Base-by-base conservation (phyloP, 2,797 vertebrate genomes). In the Phataginus tetradactyla region DNA sequence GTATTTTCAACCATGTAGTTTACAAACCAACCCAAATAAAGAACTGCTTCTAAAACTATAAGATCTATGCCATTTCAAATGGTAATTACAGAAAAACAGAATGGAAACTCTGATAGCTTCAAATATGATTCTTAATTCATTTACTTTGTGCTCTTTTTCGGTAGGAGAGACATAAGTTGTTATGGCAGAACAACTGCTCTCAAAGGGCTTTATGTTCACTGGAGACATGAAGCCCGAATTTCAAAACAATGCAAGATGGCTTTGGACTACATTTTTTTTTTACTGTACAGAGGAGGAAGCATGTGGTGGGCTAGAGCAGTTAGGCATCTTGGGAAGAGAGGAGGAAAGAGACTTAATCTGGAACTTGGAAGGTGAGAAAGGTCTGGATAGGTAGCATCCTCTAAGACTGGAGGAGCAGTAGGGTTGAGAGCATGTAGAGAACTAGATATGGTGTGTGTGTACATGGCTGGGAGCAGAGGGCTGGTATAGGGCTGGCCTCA, bases 1-100 rank as follows among this genome's bases (percentile, higher is more conserved):
- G 27, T 95, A 64, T 96, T 95, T 97, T 97, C 81, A 96, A 88
- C 92, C 63, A 79, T 29, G 95, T 85, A 72, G 68, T 95, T 94
- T 96, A 96, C 86, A 91, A 94, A 90, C 34, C 74, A 75, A 39
- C 25, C 49, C 88, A 74, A 94, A 92, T 92, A 92, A 94, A 69
- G 63, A 87, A 25, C 34, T 63, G 75, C 59, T 92, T 86, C 69
- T 96, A 66, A 85, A 86, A 69, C 57, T 88, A 1, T 81, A 74
- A 81, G 37, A 81, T 49, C 68, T 79, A 42, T 87, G 39, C 72
- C 89, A n/a, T 91, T 94, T 95, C 69, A 94, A 95, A 39, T 84
- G 72, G 34, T 83, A 75, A 51, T 57, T 95, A 49, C 66, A 97
- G 79, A 72, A 96, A 91, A 96, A 39, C 64, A 86, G 88, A 86